phyloP scores from a whole-genome alignment of 2,797 vertebrate species.

The Hydrolagus colliei region DNA sequence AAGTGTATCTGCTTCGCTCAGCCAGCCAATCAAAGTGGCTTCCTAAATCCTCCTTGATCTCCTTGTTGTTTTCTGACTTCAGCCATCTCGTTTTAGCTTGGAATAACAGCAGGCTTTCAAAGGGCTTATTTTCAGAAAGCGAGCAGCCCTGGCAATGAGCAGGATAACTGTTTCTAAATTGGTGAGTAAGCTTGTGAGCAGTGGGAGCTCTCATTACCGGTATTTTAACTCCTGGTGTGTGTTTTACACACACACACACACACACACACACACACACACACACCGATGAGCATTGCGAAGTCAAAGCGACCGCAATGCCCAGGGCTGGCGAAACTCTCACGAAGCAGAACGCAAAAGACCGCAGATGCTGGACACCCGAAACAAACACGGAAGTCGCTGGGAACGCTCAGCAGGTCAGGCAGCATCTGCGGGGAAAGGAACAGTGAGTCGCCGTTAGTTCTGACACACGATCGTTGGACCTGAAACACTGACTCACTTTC shows the following conservation, averaged over 20 bases:
- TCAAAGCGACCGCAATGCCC: background rate
- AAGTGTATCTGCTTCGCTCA: constrained; percentile 4
- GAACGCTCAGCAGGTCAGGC: too few relatives aligned
- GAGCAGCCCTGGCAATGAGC: constrained; percentile 33
- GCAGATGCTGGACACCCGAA: too few relatives aligned
- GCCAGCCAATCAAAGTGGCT: constrained; percentile 33
- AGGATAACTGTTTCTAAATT: background rate
- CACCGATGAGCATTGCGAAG: background rate
- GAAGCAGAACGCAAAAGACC: too few relatives aligned
- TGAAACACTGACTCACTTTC: too few relatives aligned
- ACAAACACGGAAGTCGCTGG: too few relatives aligned
- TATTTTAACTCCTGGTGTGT: background rate
- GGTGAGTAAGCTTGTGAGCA: too few relatives aligned
- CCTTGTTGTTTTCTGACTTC: background rate
- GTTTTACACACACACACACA: constrained; percentile 18
- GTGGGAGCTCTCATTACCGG: too few relatives aligned
- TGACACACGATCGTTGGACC: too few relatives aligned
- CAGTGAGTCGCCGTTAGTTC: too few relatives aligned
- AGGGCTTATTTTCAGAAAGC: constrained; percentile 33
- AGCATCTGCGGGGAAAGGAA: too few relatives aligned
- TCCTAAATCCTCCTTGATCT: background rate
- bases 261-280: background rate
- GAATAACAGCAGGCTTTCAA: constrained; percentile 2
- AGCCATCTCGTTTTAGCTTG: background rate
- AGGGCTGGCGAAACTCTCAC: background rate